Base-by-base conservation (phyloP, 1,140 invertebrate species). In the Drosophila lini region DNA sequence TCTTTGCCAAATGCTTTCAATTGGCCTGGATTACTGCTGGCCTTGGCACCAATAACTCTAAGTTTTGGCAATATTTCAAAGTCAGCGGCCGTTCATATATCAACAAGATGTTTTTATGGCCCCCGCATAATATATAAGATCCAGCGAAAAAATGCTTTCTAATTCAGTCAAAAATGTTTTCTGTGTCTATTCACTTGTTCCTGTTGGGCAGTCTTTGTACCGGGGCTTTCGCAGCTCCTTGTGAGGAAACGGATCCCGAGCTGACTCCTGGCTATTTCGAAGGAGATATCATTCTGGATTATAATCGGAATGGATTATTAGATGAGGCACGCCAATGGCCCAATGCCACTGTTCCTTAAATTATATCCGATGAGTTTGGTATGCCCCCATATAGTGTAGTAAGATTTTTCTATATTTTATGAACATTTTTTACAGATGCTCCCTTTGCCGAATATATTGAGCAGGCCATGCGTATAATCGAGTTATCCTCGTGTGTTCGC, bases 261-360 rank as follows among this genome's bases (percentile, higher is more conserved):
- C 38, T 80, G 0, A 70, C 77, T 6, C 64, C 64, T 9, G 81
- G 78, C 5, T 85, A 75, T n/a, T 85, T 85, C 19, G 42, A 85
- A 16, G 78, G 78, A 3, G 81, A 85, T 8, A 85, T 85, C 74
- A 62, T 75, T 9, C 22, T 85, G n/a, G 74, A 85, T 3, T 47
- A 45, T 3, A 5, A 15, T 1, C 63, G 78, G 0, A 85, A 80
- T 48, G 77, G 81, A 8, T 3, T 48, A 13, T 5, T 80, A 1
- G 6, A 38, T 5, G 19, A 38, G 7, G 41, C 68, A 0, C n/a
- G n/a, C 0, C 81, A 48, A 5, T 84, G 81, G 81, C 77, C 81
- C 10, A 84, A 85, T 45, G 81, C 91, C 41, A 93, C 93, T 38
- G 92, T 93, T 25, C 93, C 83, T 32, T 91, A 90, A 44, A 81